Conservation (phyloP, 2,888 invertebrate genomes). For the Philonicus albiceps region DNA sequence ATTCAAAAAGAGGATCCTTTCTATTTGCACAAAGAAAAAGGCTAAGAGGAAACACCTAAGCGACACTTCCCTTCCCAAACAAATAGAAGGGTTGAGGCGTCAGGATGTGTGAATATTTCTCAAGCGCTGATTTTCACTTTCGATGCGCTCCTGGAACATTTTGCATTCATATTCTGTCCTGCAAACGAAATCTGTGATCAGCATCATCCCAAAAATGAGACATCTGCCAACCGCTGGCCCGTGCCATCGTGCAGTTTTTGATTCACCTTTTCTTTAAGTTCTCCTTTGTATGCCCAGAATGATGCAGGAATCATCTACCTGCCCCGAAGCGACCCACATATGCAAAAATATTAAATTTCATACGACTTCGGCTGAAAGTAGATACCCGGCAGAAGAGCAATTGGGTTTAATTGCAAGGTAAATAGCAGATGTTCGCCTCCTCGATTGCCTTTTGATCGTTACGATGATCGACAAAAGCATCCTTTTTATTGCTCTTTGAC, state of each 20-base stretch:
- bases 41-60: conserved; percentile 48
- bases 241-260: not conserved
- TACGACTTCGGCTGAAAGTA: conserved; percentile 25
- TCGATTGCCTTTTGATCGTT: conserved; percentile 30
- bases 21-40: conserved; percentile 14
- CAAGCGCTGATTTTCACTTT: conserved; percentile 32
- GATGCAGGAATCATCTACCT: not conserved
- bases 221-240: conserved; percentile 33
- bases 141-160: not conserved
- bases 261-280: not conserved
- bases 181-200: conserved; percentile 23
- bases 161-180: conserved; percentile 2
- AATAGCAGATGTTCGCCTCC: conserved; percentile 46
- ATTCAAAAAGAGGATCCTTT: conserved; percentile 4
- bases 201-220: not conserved
- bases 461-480: not conserved
- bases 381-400: conserved; percentile 41
- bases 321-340: conserved; percentile 2
- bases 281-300: not conserved
- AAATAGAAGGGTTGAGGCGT: conserved; percentile 34
- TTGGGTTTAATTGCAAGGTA: conserved; percentile 46
- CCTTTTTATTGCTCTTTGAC: not conserved
- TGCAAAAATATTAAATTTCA: conserved; percentile 41
- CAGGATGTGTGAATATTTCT: not conserved
- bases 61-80: conserved; percentile 43